Conservation (phyloP, 2,113 vertebrate genomes). For the Cyanoramphus novaezelandiae region DNA sequence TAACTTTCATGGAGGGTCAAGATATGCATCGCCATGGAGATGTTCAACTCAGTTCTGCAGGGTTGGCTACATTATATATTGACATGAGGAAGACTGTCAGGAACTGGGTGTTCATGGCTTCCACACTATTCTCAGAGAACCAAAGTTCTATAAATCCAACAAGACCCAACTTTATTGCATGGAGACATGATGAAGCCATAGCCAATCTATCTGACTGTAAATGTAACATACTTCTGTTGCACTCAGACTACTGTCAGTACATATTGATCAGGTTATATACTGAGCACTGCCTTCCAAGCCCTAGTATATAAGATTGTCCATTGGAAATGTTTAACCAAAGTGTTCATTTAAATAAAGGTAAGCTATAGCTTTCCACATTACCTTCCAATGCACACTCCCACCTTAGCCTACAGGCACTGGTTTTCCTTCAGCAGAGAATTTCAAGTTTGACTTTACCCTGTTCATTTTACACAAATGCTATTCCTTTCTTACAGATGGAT, state of each 20-base stretch:
- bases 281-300: background rate
- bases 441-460: background rate
- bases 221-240: background rate
- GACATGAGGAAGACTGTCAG: background rate
- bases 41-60: background rate
- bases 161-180: background rate
- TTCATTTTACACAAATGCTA: constrained; percentile 32
- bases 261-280: background rate
- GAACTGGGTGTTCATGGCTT: background rate
- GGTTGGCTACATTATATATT: background rate
- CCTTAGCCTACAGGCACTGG: background rate
- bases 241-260: background rate
- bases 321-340: background rate
- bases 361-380: background rate
- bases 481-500: constrained; percentile 49
- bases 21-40: rapidly evolving
- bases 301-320: background rate
- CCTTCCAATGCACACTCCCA: background rate
- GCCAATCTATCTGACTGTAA: background rate
- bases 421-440: background rate
- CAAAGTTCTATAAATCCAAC: background rate
- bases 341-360: background rate
- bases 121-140: background rate
- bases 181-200: background rate
- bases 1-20: background rate